These are phyloP conservation scores for Parasteatoda lunata DNA, from an alignment of 2,888 invertebrate species.

Conservation along the genomic window DNA sequence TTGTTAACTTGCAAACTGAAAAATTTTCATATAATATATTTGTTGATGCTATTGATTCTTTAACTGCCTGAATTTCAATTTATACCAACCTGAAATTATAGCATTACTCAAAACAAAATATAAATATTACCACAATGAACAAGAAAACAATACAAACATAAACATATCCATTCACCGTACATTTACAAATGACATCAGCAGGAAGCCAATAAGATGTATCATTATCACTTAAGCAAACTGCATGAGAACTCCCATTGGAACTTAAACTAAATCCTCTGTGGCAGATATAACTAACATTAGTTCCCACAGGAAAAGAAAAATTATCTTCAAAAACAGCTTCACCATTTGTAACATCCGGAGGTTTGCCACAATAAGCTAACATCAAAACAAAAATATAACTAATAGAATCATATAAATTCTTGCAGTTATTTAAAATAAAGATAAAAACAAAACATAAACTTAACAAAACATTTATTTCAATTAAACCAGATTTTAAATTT, in stretches of 20 bases:
- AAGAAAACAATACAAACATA: too few relatives aligned
- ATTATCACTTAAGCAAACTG: slow-evolving; percentile 30
- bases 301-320: slow-evolving; percentile 28
- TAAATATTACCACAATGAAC: not conserved
- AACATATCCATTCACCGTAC: too few relatives aligned
- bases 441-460: not conserved
- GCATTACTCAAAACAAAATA: too few relatives aligned
- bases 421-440: not conserved
- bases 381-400: not conserved
- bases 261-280: slow-evolving; percentile 20
- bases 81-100: too few relatives aligned
- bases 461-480: not conserved
- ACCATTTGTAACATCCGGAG: slow-evolving; percentile 34
- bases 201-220: slow-evolving; percentile 30
- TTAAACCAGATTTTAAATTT: not conserved
- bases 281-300: slow-evolving; percentile 27
- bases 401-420: not conserved
- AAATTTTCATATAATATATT: too few relatives aligned
- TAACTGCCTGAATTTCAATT: too few relatives aligned
- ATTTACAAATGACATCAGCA: slow-evolving; percentile 28
- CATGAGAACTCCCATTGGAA: slow-evolving; percentile 28
- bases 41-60: too few relatives aligned
- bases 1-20: too few relatives aligned
- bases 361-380: slow-evolving; percentile 37
- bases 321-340: slow-evolving; percentile 16